Base-by-base conservation (phyloP, 2,113 vertebrate genomes). In the Zosterops hypoxanthus region DNA sequence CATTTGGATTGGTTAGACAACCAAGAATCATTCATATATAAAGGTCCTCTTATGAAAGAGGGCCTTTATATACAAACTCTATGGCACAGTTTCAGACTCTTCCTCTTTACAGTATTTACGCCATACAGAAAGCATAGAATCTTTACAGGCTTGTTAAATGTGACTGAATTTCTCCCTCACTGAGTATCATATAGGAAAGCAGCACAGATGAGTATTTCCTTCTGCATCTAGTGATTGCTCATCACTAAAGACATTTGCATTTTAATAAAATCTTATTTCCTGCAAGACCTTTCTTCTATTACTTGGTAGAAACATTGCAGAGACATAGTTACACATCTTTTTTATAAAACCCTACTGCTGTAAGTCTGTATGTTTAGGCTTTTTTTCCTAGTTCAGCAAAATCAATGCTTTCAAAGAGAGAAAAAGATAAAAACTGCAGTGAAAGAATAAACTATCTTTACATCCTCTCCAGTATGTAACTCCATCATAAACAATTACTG, bases 351-450 rank as follows among this genome's bases (percentile, higher is more conserved):
- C 12, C 42, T 6, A 23, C 14, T 16, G 3, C 17, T 65, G 5
- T 0, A 52, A 6, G 9, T 24, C 15, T 18, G 5, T 5, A 23
- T 3, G 3, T 12, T 79, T 25, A n/a, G 5, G 33, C 4, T 50
- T 61, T 53, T 83, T 56, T 25, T 14, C 23, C 42, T 61, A 56
- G 46, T 28, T 66, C 29, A 59, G 42, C 34, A 77, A 88, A 76
- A 76, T 3, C 60, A 82, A 55, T 1, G 4, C 31, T 60, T 85
- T 61, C 12, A 47, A 42, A 73, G 34, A 61, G 4, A 60, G 10
- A 36, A 42, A 56, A 65, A 41, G 28, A 57, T 3, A 66, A 82
- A 91, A 76, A 18, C 14, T 28, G 79, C 61, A 76, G 39, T 3
- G 4, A 12, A 60, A 21, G 15, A 71, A 93, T 21, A 53, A 78